Base-by-base conservation (phyloP, 2,888 invertebrate genomes). In the Nomada ferruginata region DNA sequence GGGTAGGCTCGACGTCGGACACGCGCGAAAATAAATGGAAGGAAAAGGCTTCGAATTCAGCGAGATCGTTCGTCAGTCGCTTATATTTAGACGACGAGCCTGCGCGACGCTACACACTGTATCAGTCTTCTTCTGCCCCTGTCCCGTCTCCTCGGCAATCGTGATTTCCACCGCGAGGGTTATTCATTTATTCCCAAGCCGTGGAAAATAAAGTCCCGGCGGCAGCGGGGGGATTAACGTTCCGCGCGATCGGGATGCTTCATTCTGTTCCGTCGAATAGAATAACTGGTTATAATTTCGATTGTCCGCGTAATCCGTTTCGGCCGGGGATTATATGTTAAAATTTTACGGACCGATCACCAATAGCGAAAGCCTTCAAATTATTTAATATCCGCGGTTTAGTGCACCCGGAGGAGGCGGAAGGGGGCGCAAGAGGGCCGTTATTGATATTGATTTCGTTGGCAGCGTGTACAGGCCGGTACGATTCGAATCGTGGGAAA, bases 381-480 rank as follows among this genome's bases (percentile, higher is more conserved):
- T 83, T 83, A 82, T 83, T 83, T 82, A 83, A 82, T 77, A 77
- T 60, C 71, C 66, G 42, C 10, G 69, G 23, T 23, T 57, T 11
- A n/a, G 18, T 26, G 59, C 29, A 23, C 4, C 15, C n/a, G 13
- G 42, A 29, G 36, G 1, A 13, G n/a, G 2, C 5, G 73, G 23
- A 1, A 29, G 13, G n/a, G 2, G 15, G 26, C 2, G 3, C 13
- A 13, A 0, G 11, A 20, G 44, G 75, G 42, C 71, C 59, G 71
- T 87, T 83, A 85, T 83, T 83, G 87, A 83, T 85, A 85, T 87
- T 71, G 86, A 83, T 85, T 83, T 79, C 65, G 71, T 74, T 72
- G 64, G 64, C 50, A 66, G 60, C 74, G 74, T 65, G 85, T 57
- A 50, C 60, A 42, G 29, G 69, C 61, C 68, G 60, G 65, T 68